Evolutionary conservation across 2,888 invertebrate species (phyloP), one percentile per base, ranked within the genome.

Genomic region (Isotomurus palustris): DNA sequence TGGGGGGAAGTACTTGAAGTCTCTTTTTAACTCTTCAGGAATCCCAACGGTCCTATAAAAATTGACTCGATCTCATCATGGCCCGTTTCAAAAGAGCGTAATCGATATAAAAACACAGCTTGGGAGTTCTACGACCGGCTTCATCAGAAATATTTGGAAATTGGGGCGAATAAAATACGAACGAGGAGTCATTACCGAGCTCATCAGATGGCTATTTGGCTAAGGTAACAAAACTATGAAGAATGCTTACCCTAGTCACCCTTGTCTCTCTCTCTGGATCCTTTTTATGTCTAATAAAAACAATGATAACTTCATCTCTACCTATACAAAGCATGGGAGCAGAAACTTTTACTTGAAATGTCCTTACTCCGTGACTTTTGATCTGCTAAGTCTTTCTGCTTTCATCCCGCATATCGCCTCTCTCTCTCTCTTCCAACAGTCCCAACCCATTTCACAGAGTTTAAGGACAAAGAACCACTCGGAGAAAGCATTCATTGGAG

Each of bases 81-180:
- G 64, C 86, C 87, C 4, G 86, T 86, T 47, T 89, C 88, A 51
- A 84, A 87, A 73, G 91, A 91, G 74, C 82, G 86, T 67, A 90
- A 87, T 79, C 84, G 88, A 72, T 89, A 90, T 76, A 82, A 88
- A 51, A 86, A 85, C 67, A 83, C 88, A 71, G 83, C 81, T 55
- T 95, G 94, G 94, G 92, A 92, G 70, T 87, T 88, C 74, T 94
- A 93, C 78, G 91, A 92, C 75, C 87, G 88, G 1, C 85, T 89
- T 62, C 91, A 91, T 79, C 92, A 93, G 74, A 91, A 92, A 75
- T 94, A 92, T 78, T 80, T 94, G 73, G 91, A 91, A 82, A 89
- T 92, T 74, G 62, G 66, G 43, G 62, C 63, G 24, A 68, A 66
- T 66, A 68, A 68, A 68, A 59, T 68, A 54, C 58, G 64, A 24